Evolutionary conservation across 2,113 vertebrate genomes (phyloP), one percentile per base, ranked within the genome.

Genomic region (Microcebus murinus): DNA sequence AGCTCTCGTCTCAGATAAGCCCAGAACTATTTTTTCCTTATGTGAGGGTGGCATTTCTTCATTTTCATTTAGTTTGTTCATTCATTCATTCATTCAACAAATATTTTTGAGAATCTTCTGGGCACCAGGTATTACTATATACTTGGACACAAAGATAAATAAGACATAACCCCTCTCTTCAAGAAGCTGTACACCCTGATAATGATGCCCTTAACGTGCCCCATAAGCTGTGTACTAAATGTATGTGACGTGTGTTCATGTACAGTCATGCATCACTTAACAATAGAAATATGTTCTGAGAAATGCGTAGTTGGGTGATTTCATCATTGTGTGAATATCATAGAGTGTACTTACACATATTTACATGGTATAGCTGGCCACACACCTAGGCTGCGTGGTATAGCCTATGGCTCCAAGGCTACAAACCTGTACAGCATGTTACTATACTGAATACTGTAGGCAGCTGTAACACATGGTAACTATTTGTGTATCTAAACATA

Each of bases 171-270:
- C 36, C 48, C 9, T 17, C 0, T 73, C 36, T 80, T 79, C 1
- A 25, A 42, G 90, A 95, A 89, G 45, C 34, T 70, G 31, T 39
- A 4, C 34, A 25, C 15, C 14, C 12, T 71, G 14, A 29, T 34
- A 20, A 23, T 1, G 31, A 57, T 2, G 1, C 31, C 71, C 0
- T 85, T 6, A 4, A 3, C 50, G 0, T 63, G 50, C 42, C 59
- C 15, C 2, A 1, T 45, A 52, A 48, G 14, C 84, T 27, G 0
- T n/a, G 18, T 71, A 5, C 9, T 57, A 57, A 57, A 57, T 8
- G 10, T 29, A 29, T 29, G 61, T 27, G 61, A 1, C 79, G 2
- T 65, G 52, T 65, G 39, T 50, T 85, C 3, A 25, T 31, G 8
- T 77, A 48, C 8, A 10, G 25, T 74, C 13, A 45, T 8, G 3